Percentiles rank a stretch among this genome's conserved stretches.
Evolutionary conservation across 2,797 vertebrate genomes (phyloP).

Genomic region (Sebastes variabilis): DNA sequence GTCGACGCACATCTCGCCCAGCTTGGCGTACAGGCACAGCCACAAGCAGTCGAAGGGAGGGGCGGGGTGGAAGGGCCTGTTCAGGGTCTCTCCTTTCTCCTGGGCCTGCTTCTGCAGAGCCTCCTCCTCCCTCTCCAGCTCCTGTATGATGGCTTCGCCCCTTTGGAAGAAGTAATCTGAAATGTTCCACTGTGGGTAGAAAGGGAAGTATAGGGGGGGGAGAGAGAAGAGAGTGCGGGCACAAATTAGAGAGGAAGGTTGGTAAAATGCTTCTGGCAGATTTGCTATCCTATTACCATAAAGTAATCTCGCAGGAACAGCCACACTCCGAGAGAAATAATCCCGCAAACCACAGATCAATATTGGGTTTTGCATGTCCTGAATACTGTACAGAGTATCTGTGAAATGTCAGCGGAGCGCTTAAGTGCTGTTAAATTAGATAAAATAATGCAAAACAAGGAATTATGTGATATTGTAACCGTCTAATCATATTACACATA

Average conservation of each 20-base stretch:
- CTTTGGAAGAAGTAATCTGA: slow-evolving; percentile 99
- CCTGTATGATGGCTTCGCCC: slow-evolving; percentile 94
- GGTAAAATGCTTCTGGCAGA: slow-evolving; percentile 49
- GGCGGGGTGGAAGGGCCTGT: slow-evolving; percentile 95
- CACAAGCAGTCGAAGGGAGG: slow-evolving; percentile 98
- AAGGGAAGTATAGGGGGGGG: not conserved
- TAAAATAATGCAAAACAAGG: slow-evolving; percentile 15
- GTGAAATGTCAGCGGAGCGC: slow-evolving; percentile 28
- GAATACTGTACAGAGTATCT: slow-evolving; percentile 26
- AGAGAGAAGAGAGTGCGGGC: not conserved
- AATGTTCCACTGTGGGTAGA: slow-evolving; percentile 94
- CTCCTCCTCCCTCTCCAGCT: slow-evolving; percentile 92
- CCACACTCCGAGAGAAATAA: slow-evolving; percentile 49
- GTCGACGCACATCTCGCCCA: slow-evolving; percentile 96
- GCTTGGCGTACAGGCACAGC: slow-evolving; percentile 95
- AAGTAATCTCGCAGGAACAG: slow-evolving; percentile 59
- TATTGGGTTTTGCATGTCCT: slow-evolving; percentile 50
- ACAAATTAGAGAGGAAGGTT: slow-evolving; percentile 16
- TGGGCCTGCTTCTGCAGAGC: slow-evolving; percentile 90
- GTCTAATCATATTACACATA: not conserved
- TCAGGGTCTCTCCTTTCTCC: slow-evolving; percentile 91
- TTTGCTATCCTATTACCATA: slow-evolving; percentile 54
- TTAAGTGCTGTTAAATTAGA: slow-evolving; percentile 29
- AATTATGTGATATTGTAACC: not conserved
- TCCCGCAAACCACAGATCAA: slow-evolving; percentile 56